phyloP scores from a whole-genome alignment of 2,888 invertebrate genomes.

The Amiota communis region DNA sequence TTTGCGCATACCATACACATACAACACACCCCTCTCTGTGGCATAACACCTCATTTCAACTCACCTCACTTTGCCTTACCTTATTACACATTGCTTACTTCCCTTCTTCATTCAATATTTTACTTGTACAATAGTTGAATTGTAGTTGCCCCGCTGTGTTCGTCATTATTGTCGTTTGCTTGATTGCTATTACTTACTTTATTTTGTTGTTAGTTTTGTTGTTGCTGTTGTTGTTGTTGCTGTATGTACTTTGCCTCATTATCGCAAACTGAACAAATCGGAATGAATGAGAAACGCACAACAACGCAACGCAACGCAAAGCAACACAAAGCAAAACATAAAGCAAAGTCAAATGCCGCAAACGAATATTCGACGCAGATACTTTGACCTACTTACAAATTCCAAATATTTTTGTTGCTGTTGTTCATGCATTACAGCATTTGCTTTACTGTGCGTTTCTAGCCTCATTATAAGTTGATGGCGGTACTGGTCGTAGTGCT shows the following conservation, averaged over 20 bases:
- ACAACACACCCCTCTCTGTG: not conserved
- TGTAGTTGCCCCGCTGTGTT: no score
- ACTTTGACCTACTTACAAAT: conserved; percentile 65
- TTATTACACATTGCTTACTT: no score
- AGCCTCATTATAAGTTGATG: conserved; percentile 41
- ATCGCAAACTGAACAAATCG: not conserved
- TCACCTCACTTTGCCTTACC: not conserved
- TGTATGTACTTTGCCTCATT: conserved; percentile 25
- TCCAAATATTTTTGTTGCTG: conserved; percentile 57
- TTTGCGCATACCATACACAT: conserved; percentile 19
- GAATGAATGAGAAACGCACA: not conserved
- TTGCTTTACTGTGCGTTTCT: conserved; percentile 50
- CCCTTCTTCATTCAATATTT: no score
- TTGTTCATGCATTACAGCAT: conserved; percentile 39
- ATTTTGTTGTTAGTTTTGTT: no score
- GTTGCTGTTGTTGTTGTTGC: not conserved
- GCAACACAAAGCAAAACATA: conserved; percentile 6
- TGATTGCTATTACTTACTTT: not conserved
- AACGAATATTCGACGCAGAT: conserved; percentile 44
- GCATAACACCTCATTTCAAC: not conserved
- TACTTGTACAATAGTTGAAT: no score
- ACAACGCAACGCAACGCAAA: conserved; percentile 30
- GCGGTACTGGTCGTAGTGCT: conserved; percentile 28
- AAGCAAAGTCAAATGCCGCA: not conserved
- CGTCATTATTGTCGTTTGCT: not conserved